phyloP scores from a whole-genome alignment of 2,797 vertebrate genomes.

The Sarcophilus harrisii region DNA sequence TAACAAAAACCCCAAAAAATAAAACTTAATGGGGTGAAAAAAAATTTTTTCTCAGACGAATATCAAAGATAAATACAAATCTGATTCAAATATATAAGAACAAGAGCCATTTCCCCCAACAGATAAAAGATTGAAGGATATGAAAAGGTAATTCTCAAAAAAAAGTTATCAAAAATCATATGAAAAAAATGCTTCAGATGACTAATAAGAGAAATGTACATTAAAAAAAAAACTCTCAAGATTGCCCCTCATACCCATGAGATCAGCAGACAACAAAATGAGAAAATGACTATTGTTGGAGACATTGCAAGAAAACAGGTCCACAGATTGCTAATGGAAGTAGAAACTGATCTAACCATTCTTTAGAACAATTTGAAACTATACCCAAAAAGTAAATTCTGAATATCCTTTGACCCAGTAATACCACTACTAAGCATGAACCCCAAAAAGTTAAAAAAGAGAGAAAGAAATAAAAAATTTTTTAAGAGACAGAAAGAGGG shows the following conservation, averaged over 20 bases:
- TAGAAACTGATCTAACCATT: neutral
- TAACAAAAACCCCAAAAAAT: neutral
- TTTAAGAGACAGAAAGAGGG: neutral
- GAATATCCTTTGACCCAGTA: neutral
- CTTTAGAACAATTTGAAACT: neutral
- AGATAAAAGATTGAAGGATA: neutral
- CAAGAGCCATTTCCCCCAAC: neutral
- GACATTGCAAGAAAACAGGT: neutral
- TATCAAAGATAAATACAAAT: neutral
- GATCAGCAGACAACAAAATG: neutral
- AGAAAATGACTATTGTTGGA: neutral
- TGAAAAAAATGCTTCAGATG: neutral
- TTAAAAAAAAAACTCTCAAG: neutral
- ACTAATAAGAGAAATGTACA: neutral
- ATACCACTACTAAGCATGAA: neutral
- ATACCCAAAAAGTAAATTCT: neutral
- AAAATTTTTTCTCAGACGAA: neutral
- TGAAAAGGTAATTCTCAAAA: neutral
- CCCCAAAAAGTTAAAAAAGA: neutral
- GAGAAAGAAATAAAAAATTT: neutral
- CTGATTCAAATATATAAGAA: neutral
- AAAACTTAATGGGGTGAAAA: neutral
- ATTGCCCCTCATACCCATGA: neutral
- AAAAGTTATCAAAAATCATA: neutral
- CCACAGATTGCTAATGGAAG: neutral